Percentiles rank a stretch among this genome's conserved stretches.
Evolutionary conservation across 2,888 invertebrate species (phyloP).

Genomic region (Synergus itoensis): DNA sequence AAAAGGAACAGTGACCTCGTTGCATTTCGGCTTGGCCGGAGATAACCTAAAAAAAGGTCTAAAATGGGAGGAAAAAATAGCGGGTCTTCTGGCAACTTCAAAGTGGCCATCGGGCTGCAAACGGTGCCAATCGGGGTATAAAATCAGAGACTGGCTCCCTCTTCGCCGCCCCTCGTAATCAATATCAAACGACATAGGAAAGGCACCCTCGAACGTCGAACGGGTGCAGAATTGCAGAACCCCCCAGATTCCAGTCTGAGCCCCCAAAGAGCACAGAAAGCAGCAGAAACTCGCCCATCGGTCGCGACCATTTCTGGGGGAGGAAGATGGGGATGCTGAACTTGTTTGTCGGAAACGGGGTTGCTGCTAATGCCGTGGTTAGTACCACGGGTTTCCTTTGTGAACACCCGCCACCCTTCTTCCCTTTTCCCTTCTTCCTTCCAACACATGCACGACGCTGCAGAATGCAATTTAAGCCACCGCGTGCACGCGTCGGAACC

Average conservation of each 20-base stretch:
- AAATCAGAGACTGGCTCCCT: slow-evolving; percentile 68
- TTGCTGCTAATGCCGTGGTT: slow-evolving; percentile 75
- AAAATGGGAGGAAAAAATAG: slow-evolving; percentile 57
- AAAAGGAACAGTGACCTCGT: slow-evolving; percentile 37
- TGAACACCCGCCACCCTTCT: slow-evolving; percentile 56
- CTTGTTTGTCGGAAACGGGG: slow-evolving; percentile 72
- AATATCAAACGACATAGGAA: slow-evolving; percentile 70
- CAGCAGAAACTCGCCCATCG: slow-evolving; percentile 47
- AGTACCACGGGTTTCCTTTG: slow-evolving; percentile 67
- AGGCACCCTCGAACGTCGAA: slow-evolving; percentile 50
- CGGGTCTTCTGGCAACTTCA: slow-evolving; percentile 65
- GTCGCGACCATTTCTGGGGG: slow-evolving; percentile 47
- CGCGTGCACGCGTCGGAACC: slow-evolving; percentile 55
- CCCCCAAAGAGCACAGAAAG: background rate
- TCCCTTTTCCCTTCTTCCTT: slow-evolving; percentile 54
- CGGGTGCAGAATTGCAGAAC: slow-evolving; percentile 3
- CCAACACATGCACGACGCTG: slow-evolving; percentile 55
- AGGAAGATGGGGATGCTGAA: slow-evolving; percentile 63
- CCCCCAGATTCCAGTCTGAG: background rate
- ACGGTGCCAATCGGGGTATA: slow-evolving; percentile 72
- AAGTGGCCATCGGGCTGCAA: slow-evolving; percentile 71
- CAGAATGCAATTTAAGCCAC: slow-evolving; percentile 70
- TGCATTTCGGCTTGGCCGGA: slow-evolving; percentile 36
- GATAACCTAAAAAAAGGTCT: slow-evolving; percentile 49
- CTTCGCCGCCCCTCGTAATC: slow-evolving; percentile 59